Percentiles rank a stretch among this genome's conserved stretches.
phyloP scores from a whole-genome alignment of 2,797 vertebrate genomes.

The Telmatherina bonti region DNA sequence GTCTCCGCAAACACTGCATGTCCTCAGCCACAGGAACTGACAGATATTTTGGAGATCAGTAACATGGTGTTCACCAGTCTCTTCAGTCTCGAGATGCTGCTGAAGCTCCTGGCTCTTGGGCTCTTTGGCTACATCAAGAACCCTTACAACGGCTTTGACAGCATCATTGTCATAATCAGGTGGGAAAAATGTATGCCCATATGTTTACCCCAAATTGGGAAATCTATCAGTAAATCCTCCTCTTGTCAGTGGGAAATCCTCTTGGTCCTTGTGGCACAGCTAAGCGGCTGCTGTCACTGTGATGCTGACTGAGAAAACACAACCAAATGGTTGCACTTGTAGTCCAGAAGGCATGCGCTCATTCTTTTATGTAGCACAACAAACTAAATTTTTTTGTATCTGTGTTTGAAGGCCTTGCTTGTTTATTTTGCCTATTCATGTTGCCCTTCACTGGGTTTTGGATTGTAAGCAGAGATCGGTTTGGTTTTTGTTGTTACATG shows the following conservation, averaged over 20 bases:
- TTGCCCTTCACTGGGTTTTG: slow-evolving; percentile 17
- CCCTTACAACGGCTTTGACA: slow-evolving; percentile 93
- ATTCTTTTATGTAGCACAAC: slow-evolving; percentile 67
- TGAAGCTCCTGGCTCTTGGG: slow-evolving; percentile 90
- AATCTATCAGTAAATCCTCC: slow-evolving; percentile 8
- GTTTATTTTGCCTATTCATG: slow-evolving; percentile 46
- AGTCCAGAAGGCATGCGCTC: slow-evolving; percentile 54
- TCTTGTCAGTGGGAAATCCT: slow-evolving; percentile 31
- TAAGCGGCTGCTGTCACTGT: slow-evolving; percentile 27
- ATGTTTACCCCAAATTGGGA: slow-evolving; percentile 24
- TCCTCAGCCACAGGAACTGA: slow-evolving; percentile 90
- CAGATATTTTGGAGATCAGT: slow-evolving; percentile 93
- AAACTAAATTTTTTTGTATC: slow-evolving; percentile 73
- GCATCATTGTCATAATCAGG: slow-evolving; percentile 94
- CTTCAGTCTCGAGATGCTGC: slow-evolving; percentile 92
- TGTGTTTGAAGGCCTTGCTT: slow-evolving; percentile 52
- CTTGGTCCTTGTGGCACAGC: slow-evolving; percentile 10
- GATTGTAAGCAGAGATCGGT: slow-evolving; percentile 35
- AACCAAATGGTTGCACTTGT: slow-evolving; percentile 37
- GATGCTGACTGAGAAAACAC: slow-evolving; percentile 30
- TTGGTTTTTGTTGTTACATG: slow-evolving; percentile 31
- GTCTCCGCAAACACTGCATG: slow-evolving; percentile 34
- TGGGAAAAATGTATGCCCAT: slow-evolving; percentile 28
- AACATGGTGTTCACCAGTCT: slow-evolving; percentile 95
- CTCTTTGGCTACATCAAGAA: slow-evolving; percentile 92